Base-by-base conservation (phyloP, 2,888 invertebrate species). In the Lutraria lutraria region DNA sequence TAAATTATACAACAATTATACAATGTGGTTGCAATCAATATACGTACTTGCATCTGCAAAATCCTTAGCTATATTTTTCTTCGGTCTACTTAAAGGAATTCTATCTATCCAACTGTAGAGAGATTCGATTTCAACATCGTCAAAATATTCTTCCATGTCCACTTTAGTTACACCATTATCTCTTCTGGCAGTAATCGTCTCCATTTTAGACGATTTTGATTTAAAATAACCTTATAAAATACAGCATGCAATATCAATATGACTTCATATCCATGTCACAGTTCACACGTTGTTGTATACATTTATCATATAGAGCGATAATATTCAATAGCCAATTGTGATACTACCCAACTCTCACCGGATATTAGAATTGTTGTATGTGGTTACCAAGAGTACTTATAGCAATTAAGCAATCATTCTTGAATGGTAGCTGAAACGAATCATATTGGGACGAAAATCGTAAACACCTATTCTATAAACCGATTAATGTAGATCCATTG, bases 41-140 rank as follows among this genome's bases (percentile, higher is more conserved):
- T 8, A 25, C 92, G 92, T 92, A 97, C 97, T 96, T 92, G 96
- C 97, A 95, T 97, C 97, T 43, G 96, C 95, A 92, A 97, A 97
- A 91, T 97, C 97, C 92, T 96, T 95, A 21, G 94, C 93, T 16
- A 97, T 94, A 88, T 96, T 96, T 92, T 95, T 96, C 92, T 97
- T 96, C 2, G 96, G 96, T 89, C 96, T 90, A 19, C 96, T 95
- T 21, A 97, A 93, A 12, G 96, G 96, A 76, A 97, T 95, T 88
- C 95, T 90, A 88, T 97, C 97, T 34, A 97, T 94, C 97, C 97
- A 97, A 21, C 95, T 93, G 87, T 96, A 96, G 63, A 97, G 92
- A 79, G 96, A 96, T 87, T 96, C 96, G 68, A 97, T 92, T 53
- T 96, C 94, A 12, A 94, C 94, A 88, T 96, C 96, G 87, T 97